Evolutionary conservation across 2,113 vertebrate genomes (phyloP).

Genomic region (Butastur rufipennis): DNA sequence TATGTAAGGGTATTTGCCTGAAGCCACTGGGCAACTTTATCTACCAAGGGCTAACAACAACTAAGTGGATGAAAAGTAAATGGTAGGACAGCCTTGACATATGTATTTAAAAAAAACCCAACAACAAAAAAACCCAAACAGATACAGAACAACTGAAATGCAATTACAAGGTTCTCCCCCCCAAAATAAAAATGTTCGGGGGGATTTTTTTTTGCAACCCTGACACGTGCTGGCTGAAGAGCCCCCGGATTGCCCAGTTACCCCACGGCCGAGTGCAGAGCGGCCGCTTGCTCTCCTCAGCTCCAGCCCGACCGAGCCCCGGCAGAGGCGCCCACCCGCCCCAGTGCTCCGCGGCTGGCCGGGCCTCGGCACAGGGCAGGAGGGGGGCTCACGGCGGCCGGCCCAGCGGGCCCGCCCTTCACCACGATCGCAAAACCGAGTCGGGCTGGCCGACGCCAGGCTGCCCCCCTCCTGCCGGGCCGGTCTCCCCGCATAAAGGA

Average conservation of each 20-base stretch:
- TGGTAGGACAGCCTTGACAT: rapidly evolving
- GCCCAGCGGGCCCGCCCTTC: too few relatives aligned
- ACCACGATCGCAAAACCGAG: rapidly evolving
- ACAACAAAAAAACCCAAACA: too few relatives aligned
- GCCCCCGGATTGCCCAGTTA: rapidly evolving
- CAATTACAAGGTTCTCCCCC: not conserved
- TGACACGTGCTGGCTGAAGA: rapidly evolving
- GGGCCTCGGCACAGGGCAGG: not conserved
- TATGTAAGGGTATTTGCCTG: not conserved
- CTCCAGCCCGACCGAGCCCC: not conserved
- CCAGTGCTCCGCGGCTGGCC: too few relatives aligned
- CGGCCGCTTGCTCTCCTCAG: too few relatives aligned
- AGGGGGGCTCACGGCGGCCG: too few relatives aligned
- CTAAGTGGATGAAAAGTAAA: not conserved
- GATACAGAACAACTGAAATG: not conserved
- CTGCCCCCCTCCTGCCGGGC: too few relatives aligned
- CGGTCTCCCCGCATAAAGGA: too few relatives aligned
- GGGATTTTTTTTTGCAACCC: not conserved
- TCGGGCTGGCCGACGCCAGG: not conserved
- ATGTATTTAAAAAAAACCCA: rapidly evolving
- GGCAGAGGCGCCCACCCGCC: too few relatives aligned
- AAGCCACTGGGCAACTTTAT: not conserved
- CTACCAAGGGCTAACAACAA: not conserved
- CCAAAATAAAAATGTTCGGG: rapidly evolving
- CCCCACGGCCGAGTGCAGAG: too few relatives aligned